Evolutionary conservation across 2,113 vertebrate genomes (phyloP).

Genomic region (Bolborhynchus lineola): DNA sequence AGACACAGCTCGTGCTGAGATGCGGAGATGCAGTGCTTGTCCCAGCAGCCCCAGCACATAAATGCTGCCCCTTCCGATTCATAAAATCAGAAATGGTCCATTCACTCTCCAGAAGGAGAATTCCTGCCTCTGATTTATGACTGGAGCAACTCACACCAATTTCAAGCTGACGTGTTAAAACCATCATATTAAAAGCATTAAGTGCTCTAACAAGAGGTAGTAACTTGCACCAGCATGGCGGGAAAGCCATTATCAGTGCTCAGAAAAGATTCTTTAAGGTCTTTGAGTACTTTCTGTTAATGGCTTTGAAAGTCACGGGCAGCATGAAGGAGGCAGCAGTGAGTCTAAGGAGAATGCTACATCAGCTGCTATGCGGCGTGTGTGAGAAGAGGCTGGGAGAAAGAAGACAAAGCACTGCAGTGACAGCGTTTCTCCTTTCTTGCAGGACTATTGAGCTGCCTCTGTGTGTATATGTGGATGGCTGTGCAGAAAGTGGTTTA

Average conservation of each 20-base stretch:
- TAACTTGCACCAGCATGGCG: not conserved
- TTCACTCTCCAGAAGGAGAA: not conserved
- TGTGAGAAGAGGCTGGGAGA: not conserved
- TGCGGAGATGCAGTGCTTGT: not conserved
- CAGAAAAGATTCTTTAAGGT: not conserved
- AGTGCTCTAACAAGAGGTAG: not conserved
- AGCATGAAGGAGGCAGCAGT: not conserved
- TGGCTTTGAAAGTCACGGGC: not conserved
- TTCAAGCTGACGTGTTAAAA: not conserved
- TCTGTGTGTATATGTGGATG: fast-evolving
- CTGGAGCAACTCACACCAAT: not conserved
- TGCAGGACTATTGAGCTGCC: not conserved
- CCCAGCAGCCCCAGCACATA: not conserved
- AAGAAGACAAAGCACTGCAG: not conserved
- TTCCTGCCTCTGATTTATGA: not conserved
- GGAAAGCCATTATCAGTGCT: fast-evolving
- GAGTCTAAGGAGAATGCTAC: not conserved
- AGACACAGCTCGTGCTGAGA: not conserved
- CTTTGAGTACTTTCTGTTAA: not conserved
- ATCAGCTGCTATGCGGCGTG: conserved; percentile 4
- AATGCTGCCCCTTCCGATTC: not conserved
- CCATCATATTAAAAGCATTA: not conserved
- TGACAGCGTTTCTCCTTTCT: not conserved
- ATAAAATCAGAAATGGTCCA: not conserved
- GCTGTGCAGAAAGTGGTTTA: not conserved